Evolutionary conservation across 2,797 vertebrate genomes (phyloP), one percentile per base, ranked within the genome.

Genomic region (Danionella dracula): DNA sequence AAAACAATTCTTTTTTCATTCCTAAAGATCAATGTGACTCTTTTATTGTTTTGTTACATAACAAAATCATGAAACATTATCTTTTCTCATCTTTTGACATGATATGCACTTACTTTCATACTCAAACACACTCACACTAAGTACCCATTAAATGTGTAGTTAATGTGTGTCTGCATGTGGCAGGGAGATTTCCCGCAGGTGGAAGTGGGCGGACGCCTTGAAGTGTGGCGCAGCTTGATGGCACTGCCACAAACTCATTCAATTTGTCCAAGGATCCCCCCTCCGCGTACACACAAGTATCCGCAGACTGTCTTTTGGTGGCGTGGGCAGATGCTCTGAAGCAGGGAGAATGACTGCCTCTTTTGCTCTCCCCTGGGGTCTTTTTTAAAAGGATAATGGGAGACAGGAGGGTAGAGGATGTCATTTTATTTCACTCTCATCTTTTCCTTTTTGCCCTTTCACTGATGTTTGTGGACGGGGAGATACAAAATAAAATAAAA

Each of bases 311-410:
- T 54, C 21, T 60, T 53, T 66, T 64, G 23, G 20, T 4, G 17
- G 69, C 40, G 64, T 71, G 64, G 73, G 73, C 46, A 57, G 59
- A 64, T 58, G 46, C 46, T 64, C 42, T 46, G 64, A 68, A 71
- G 68, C 58, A 54, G 48, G 20, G 29, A 54, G 68, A 60, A 68
- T 50, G 34, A 48, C 35, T 67, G 38, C 13, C 23, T 27, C 9
- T 58, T 42, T 34, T 37, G 19, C 4, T 42, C 46, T 58, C 54
- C 65, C 42, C 37, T 37, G 54, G 48, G 27, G 61, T 68, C 54
- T 68, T 16, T 71, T 55, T 68, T 68, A 31, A 59, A 50, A 66
- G 27, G 21, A 40, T 48, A 50, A 71, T 66, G 61, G 61, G 69
- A 65, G 53, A 29, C 17, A 1, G 45, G 59, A 70, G 68, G 59